phyloP scores from a whole-genome alignment of 2,113 vertebrate species.

The Oreochromis aureus region DNA sequence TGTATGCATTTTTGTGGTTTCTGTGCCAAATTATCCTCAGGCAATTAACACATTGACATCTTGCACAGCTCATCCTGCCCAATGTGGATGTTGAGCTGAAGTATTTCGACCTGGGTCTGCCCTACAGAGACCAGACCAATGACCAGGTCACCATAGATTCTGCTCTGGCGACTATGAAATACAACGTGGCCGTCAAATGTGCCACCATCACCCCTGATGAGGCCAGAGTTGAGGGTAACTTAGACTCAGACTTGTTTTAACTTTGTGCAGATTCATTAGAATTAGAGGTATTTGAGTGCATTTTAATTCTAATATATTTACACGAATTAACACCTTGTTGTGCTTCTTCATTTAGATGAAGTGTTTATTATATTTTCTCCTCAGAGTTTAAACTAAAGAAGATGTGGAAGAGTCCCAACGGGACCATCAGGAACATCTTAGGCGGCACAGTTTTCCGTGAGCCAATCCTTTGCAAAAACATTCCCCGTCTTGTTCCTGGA shows the following conservation, averaged over 20 bases:
- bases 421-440: conserved; percentile 95
- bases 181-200: conserved; percentile 91
- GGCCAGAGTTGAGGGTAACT: conserved; percentile 84
- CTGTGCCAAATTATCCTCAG: background rate
- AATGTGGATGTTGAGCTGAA: conserved; percentile 90
- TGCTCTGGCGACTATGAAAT: conserved; percentile 87
- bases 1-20: background rate
- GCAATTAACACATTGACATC: background rate
- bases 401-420: conserved; percentile 98
- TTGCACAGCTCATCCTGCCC: conserved; percentile 83
- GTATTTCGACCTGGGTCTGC: conserved; percentile 91
- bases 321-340: background rate
- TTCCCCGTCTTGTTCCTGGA: conserved; percentile 88
- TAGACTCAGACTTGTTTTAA: background rate
- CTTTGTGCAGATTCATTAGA: background rate
- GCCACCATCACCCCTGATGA: conserved; percentile 96
- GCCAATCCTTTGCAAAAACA: conserved; percentile 94
- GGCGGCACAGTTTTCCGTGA: conserved; percentile 95
- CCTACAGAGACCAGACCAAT: conserved; percentile 84
- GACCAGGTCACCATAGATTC: conserved; percentile 97
- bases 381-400: conserved; percentile 93
- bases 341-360: background rate
- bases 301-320: background rate
- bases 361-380: background rate
- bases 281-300: background rate